phyloP scores from a whole-genome alignment of 2,888 invertebrate genomes.

The Pseudococcus longispinus region DNA sequence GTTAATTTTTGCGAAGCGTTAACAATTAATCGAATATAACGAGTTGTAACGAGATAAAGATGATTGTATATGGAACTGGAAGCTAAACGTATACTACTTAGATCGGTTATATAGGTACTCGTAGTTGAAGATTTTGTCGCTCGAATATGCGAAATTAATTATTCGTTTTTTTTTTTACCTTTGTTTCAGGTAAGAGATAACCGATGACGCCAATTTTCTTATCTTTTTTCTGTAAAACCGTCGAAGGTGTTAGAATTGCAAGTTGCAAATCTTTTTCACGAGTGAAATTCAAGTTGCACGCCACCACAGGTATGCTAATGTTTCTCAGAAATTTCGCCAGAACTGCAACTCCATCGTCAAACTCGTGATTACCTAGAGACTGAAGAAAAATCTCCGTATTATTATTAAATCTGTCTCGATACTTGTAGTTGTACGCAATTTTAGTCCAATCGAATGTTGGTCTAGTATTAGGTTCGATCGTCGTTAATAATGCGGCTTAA shows the following conservation, averaged over 20 bases:
- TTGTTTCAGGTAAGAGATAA: conserved; percentile 84
- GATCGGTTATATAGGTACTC: background rate
- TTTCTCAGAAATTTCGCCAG: conserved; percentile 77
- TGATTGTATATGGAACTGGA: no score
- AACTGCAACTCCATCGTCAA: conserved; percentile 80
- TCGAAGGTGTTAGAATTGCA: conserved; percentile 19
- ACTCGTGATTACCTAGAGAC: conserved; percentile 94
- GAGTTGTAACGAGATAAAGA: no score
- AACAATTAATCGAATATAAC: background rate
- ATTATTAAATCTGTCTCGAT: no score
- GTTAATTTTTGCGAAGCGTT: no score
- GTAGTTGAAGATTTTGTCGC: background rate
- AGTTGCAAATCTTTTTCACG: conserved; percentile 68
- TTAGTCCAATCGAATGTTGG: no score
- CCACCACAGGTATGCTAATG: conserved; percentile 72
- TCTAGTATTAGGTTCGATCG: no score
- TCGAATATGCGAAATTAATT: background rate
- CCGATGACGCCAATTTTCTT: conserved; percentile 81
- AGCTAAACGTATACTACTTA: no score
- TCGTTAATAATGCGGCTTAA: no score
- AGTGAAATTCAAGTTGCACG: conserved; percentile 77
- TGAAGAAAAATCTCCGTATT: conserved; percentile 63
- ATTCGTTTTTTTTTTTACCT: conserved; percentile 61
- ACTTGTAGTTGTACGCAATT: no score
- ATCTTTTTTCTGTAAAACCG: conserved; percentile 61